Evolutionary conservation across 2,888 invertebrate species (phyloP).

Genomic region (Miltochrista miniata): DNA sequence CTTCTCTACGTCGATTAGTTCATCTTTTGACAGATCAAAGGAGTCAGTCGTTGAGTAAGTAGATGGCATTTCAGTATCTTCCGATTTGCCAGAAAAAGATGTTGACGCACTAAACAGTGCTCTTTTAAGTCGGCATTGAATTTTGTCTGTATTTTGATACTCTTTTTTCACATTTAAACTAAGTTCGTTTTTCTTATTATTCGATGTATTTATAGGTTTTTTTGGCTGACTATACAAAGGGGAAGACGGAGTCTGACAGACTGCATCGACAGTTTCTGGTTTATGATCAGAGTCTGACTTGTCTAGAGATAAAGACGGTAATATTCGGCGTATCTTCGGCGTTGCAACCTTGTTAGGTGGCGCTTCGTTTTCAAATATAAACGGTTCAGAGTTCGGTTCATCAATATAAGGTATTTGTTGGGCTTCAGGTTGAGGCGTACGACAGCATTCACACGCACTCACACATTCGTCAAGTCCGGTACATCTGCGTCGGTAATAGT

Average conservation of each 20-base stretch:
- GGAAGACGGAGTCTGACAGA: constrained; percentile 67
- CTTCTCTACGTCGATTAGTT: constrained; percentile 30
- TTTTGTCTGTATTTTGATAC: constrained; percentile 52
- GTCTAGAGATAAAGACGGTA: constrained; percentile 73
- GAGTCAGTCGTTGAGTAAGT: constrained; percentile 68
- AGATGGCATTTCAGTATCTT: constrained; percentile 66
- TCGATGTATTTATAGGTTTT: constrained; percentile 28
- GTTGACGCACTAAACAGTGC: constrained; percentile 64
- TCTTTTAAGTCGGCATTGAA: constrained; percentile 64
- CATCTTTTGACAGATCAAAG: constrained; percentile 49
- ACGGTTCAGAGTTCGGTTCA: constrained; percentile 71
- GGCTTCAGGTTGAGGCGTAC: constrained; percentile 71
- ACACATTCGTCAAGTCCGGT: constrained; percentile 71
- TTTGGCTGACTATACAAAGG: constrained; percentile 46
- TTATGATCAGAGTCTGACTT: constrained; percentile 55
- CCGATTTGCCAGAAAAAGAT: constrained; percentile 65
- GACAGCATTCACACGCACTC: constrained; percentile 76
- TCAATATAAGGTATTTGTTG: constrained; percentile 76
- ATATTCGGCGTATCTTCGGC: constrained; percentile 71
- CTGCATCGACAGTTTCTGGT: constrained; percentile 66
- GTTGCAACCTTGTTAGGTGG: constrained; percentile 57
- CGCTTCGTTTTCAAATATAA: constrained; percentile 72
- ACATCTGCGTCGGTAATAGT: constrained; percentile 58
- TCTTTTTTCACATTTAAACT: constrained; percentile 59
- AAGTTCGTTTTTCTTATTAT: constrained; percentile 53